phyloP scores from a whole-genome alignment of 2,888 invertebrate species.

The Diloba caeruleocephala region DNA sequence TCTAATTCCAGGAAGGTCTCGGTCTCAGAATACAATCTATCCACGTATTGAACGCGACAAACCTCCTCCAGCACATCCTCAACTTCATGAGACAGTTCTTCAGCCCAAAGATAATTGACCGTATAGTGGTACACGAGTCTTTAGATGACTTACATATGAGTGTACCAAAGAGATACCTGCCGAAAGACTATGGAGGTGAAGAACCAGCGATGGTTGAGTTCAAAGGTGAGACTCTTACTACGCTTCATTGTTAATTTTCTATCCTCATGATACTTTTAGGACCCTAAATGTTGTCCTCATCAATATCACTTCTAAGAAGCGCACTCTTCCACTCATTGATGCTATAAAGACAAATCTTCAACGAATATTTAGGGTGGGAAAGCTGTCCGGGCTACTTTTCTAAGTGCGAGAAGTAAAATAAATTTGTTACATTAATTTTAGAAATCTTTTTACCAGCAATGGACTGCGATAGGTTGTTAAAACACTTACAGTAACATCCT shows the following conservation, averaged over 20 bases:
- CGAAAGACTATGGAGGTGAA: constrained; percentile 76
- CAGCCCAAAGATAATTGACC: constrained; percentile 77
- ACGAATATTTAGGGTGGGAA: too few species aligned
- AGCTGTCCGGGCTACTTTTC: too few species aligned
- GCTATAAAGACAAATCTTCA: too few species aligned
- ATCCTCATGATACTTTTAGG: not conserved
- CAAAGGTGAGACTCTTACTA: constrained; percentile 66
- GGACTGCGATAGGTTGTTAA: too few species aligned
- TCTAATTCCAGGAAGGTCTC: constrained; percentile 81
- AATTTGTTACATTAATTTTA: too few species aligned
- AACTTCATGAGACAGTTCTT: constrained; percentile 75
- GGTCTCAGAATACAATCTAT: constrained; percentile 76
- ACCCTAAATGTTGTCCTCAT: too few species aligned
- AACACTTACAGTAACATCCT: too few species aligned
- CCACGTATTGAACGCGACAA: constrained; percentile 80
- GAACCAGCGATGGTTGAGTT: constrained; percentile 68
- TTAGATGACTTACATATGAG: constrained; percentile 70
- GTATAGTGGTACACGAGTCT: constrained; percentile 69
- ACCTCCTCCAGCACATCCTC: constrained; percentile 67
- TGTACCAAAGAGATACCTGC: constrained; percentile 71
- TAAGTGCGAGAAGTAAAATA: too few species aligned
- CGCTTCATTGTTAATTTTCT: not conserved
- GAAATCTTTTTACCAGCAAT: too few species aligned
- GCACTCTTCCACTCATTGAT: too few species aligned
- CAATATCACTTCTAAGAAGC: too few species aligned